Evolutionary conservation across 2,888 invertebrate genomes (phyloP), one percentile per base, ranked within the genome.

Genomic region (Euzetes globulus): DNA sequence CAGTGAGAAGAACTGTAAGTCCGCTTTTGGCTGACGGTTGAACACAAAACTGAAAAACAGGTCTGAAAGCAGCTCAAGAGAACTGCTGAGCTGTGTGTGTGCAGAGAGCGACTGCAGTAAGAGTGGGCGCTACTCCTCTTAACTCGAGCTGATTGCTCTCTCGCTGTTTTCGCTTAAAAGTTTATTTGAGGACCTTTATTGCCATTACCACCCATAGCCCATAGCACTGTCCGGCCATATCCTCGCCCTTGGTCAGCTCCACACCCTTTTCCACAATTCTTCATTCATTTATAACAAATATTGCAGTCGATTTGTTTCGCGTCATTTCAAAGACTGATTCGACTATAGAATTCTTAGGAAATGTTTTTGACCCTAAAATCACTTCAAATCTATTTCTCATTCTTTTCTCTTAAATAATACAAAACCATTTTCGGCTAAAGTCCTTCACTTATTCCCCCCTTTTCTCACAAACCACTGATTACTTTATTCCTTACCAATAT

Each of bases 311-410:
- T 58, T 58, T 58, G 58, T 58, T 58, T 58, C 58, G 58, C 22
- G 58, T 58, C 58, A 58, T 58, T 58, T 58, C 58, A 58, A 25
- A 25, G 58, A 58, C 58, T 58, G 50, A 50, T 50, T 50, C n/a
- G 50, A 50, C 50, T 50, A 17, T 19, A 50, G n/a, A 58, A 19
- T 58, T 58, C 58, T 58, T 25, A 58, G 58, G 58, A 58, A 58
- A 2, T 58, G 58, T 58, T 58, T 50, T 50, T 50, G 17, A n/a
- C 19, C 19, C 17, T n/a, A 50, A 50, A 50, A n/a, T 19, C 19
- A n/a, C 50, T 50, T 19, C n/a, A 50, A 50, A 50, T 50, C 50
- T 50, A 50, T 50, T 50, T 50, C 50, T 41, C 41, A 41, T 13
- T 41, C 41, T 41, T 41, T 41, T 41, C 41, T 41, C 41, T 41